phyloP scores from a whole-genome alignment of 2,888 invertebrate species.

The Brenthis hecate region DNA sequence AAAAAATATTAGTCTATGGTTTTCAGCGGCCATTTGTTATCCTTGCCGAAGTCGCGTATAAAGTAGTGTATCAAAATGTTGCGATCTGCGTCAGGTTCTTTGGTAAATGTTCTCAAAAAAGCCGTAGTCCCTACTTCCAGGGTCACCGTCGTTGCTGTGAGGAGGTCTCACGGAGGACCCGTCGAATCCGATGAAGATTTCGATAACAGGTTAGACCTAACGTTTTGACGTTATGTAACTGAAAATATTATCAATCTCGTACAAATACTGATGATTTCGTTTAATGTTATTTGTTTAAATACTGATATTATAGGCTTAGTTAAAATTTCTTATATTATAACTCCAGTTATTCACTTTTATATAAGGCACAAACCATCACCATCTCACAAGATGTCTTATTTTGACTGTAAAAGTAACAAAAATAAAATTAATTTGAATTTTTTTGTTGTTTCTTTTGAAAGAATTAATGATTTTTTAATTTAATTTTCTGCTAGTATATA shows the following conservation, averaged over 20 bases:
- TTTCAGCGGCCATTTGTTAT: conserved; percentile 74
- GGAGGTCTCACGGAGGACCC: conserved; percentile 71
- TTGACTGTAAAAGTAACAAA: no score
- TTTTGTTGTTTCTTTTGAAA: no score
- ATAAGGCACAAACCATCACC: no score
- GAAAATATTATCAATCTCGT: conserved; percentile 36
- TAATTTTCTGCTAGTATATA: no score
- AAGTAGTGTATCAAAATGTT: conserved; percentile 69
- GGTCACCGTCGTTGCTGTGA: conserved; percentile 59
- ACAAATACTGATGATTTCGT: not conserved
- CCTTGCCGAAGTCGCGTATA: conserved; percentile 58
- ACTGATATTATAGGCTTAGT: not conserved
- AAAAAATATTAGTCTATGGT: conserved; percentile 39
- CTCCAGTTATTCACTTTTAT: not conserved
- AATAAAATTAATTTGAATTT: no score
- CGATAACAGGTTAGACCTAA: conserved; percentile 84
- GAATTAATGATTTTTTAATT: no score
- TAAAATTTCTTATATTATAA: not conserved
- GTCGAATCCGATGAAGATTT: conserved; percentile 93
- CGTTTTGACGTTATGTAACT: conserved; percentile 79
- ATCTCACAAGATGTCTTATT: no score
- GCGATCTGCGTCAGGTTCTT: conserved; percentile 70
- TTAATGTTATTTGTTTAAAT: not conserved
- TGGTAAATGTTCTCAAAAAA: conserved; percentile 68
- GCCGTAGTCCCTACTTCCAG: conserved; percentile 64